Evolutionary conservation across 2,113 vertebrate species (phyloP).

Genomic region (Elephantulus edwardii): DNA sequence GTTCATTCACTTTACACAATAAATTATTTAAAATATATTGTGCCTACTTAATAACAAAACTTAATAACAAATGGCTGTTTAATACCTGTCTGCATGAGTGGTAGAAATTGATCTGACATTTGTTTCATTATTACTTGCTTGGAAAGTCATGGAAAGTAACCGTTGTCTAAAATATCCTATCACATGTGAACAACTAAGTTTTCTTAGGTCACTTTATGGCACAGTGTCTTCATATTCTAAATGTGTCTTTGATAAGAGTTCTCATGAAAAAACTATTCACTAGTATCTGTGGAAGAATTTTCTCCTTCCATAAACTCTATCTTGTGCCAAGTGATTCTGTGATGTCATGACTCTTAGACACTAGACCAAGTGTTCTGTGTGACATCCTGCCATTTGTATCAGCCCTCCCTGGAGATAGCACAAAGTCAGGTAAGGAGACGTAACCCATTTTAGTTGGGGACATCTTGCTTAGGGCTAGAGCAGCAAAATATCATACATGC

Average conservation of each 20-base stretch:
- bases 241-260: background rate
- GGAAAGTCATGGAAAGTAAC: background rate
- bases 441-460: background rate
- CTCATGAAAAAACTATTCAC: background rate
- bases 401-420: background rate
- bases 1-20: background rate
- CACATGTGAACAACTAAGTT: background rate
- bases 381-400: background rate
- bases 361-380: background rate
- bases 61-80: background rate
- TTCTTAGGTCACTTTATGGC: background rate
- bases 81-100: background rate
- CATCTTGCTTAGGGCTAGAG: background rate
- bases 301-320: background rate
- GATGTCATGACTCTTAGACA: background rate
- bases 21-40: background rate
- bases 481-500: background rate
- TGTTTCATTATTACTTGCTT: background rate
- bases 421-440: background rate
- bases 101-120: background rate
- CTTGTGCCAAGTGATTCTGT: background rate
- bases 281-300: background rate
- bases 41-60: background rate
- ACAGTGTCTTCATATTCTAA: conserved; percentile 5
- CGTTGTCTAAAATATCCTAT: background rate